These are phyloP conservation scores for Philotrypesis tridentata DNA, from an alignment of 1,140 invertebrate genomes.

Conservation along the genomic window DNA sequence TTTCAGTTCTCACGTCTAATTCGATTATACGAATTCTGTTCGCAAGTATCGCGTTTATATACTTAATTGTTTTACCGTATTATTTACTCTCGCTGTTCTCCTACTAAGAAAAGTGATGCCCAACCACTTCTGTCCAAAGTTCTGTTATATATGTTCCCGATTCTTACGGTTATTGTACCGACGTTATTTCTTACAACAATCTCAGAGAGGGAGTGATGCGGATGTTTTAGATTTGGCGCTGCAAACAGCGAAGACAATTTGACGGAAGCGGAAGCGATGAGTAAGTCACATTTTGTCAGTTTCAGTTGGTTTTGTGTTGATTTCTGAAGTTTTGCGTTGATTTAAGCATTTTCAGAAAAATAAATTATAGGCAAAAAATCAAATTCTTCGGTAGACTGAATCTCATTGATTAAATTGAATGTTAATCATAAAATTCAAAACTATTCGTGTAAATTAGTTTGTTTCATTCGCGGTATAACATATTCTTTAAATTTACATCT, in stretches of 20 bases:
- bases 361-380: too few relatives aligned
- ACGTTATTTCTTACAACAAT: neutral
- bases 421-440: too few relatives aligned
- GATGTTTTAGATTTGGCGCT: slow-evolving; percentile 22
- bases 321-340: neutral
- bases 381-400: too few relatives aligned
- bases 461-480: too few relatives aligned
- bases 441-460: too few relatives aligned
- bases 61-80: neutral
- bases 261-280: slow-evolving; percentile 22
- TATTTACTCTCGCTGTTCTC: neutral
- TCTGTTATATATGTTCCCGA: neutral
- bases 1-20: neutral
- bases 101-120: neutral
- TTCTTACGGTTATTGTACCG: neutral
- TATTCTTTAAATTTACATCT: too few relatives aligned
- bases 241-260: neutral
- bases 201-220: neutral
- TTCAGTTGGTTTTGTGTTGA: neutral
- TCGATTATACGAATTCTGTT: slow-evolving; percentile 45
- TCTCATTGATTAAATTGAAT: too few relatives aligned
- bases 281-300: neutral
- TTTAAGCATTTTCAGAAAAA: too few relatives aligned
- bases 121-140: neutral
- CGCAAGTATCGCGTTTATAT: neutral